Conservation (phyloP, 2,113 vertebrate genomes). For the Philantomba maxwellii region DNA sequence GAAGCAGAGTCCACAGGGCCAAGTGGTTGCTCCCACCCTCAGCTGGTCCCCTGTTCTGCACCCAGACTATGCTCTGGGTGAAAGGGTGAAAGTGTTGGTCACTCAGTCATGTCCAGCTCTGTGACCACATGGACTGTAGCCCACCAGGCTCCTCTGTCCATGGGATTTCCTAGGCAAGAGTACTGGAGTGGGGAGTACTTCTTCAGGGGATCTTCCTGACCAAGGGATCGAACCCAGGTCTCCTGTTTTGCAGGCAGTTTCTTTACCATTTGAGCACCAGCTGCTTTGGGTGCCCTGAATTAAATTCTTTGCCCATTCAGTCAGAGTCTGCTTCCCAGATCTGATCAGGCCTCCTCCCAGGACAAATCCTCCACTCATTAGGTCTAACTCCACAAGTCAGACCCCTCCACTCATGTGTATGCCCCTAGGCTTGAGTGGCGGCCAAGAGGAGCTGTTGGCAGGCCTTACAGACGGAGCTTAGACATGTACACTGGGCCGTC, state of each 20-base stretch:
- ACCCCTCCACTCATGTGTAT: neutral
- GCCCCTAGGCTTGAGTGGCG: neutral
- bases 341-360: neutral
- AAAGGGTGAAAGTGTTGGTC: neutral
- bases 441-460: neutral
- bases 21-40: neutral
- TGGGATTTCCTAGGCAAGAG: neutral
- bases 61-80: neutral
- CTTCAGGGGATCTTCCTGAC: neutral
- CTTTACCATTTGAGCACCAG: neutral
- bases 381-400: neutral
- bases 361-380: neutral
- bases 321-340: neutral
- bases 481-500: accelerated
- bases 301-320: neutral
- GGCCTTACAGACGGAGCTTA: neutral
- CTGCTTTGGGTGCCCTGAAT: neutral
- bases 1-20: neutral
- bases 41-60: neutral
- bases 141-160: neutral
- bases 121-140: neutral
- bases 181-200: neutral
- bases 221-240: neutral
- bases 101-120: neutral
- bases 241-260: neutral